phyloP scores from a whole-genome alignment of 2,888 invertebrate species.

The Limnephilus lunatus region DNA sequence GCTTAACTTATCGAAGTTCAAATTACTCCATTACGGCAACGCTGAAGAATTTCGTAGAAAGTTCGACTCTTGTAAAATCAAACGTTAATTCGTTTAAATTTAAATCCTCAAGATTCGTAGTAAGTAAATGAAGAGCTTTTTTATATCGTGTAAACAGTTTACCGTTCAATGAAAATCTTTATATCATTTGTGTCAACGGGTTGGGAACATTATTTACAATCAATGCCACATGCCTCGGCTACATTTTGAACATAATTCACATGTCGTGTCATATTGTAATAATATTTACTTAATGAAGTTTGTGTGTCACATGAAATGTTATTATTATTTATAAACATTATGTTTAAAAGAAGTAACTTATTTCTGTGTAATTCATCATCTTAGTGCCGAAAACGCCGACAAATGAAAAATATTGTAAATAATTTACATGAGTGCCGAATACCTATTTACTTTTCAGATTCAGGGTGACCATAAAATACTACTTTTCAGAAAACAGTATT shows the following conservation, averaged over 20 bases:
- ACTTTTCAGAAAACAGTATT: no score
- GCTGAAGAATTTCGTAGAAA: slow-evolving; percentile 3
- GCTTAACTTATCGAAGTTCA: neutral
- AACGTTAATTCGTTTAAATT: neutral
- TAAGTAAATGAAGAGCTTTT: neutral
- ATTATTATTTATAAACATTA: neutral
- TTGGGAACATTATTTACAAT: slow-evolving; percentile 37
- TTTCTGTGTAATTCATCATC: neutral
- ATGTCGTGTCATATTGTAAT: neutral
- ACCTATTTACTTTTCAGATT: neutral
- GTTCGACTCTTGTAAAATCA: neutral
- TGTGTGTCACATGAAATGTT: neutral
- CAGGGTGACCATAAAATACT: neutral
- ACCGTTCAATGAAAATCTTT: slow-evolving; percentile 15
- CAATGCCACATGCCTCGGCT: neutral
- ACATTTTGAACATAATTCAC: neutral
- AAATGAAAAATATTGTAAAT: neutral
- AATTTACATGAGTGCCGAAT: neutral
- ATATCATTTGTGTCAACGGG: slow-evolving; percentile 24
- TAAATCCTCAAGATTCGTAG: neutral
- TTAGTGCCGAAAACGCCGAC: neutral
- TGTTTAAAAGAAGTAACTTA: neutral
- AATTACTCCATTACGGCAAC: neutral
- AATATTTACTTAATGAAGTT: neutral
- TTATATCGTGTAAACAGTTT: neutral